Percentiles rank a stretch among this genome's conserved stretches.
phyloP scores from a whole-genome alignment of 1,140 invertebrate species.

The Drosophila rufa region DNA sequence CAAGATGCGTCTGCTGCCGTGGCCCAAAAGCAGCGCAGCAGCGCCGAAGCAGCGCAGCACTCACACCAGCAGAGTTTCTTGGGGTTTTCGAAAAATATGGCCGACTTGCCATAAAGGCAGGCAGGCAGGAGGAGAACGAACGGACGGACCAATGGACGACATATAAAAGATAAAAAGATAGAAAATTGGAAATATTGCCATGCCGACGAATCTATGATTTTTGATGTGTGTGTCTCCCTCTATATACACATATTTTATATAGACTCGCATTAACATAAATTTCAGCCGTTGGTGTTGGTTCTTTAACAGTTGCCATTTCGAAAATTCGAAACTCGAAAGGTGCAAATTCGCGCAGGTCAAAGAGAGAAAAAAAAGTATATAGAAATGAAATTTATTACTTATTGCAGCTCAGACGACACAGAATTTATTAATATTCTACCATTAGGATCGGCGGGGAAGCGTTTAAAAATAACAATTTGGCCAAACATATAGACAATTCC shows the following conservation, averaged over 20 bases:
- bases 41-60: conserved; percentile 59
- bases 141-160: conserved; percentile 67
- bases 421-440: conserved; percentile 79
- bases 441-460: conserved; percentile 64
- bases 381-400: conserved; percentile 78
- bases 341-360: conserved; percentile 59
- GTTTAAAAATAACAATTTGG: conserved; percentile 69
- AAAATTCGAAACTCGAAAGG: conserved; percentile 74
- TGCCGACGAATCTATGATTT: conserved; percentile 51
- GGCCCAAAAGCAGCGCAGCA: conserved; percentile 56
- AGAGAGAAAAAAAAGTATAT: conserved; percentile 13
- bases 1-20: conserved; percentile 71
- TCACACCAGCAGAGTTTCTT: conserved; percentile 21
- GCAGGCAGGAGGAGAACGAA: conserved; percentile 40
- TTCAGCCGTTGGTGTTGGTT: conserved; percentile 34
- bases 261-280: conserved; percentile 32
- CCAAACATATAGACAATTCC: conserved; percentile 52
- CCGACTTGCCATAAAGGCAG: conserved; percentile 20
- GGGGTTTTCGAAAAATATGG: conserved; percentile 74
- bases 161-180: conserved; percentile 78
- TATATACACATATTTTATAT: conserved; percentile 28
- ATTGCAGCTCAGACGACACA: conserved; percentile 67
- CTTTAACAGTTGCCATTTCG: conserved; percentile 77
- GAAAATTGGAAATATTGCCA: conserved; percentile 80
- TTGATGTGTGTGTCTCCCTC: conserved; percentile 6